Base-by-base conservation (phyloP, 1,140 invertebrate species). In the Micrasema minimum region DNA sequence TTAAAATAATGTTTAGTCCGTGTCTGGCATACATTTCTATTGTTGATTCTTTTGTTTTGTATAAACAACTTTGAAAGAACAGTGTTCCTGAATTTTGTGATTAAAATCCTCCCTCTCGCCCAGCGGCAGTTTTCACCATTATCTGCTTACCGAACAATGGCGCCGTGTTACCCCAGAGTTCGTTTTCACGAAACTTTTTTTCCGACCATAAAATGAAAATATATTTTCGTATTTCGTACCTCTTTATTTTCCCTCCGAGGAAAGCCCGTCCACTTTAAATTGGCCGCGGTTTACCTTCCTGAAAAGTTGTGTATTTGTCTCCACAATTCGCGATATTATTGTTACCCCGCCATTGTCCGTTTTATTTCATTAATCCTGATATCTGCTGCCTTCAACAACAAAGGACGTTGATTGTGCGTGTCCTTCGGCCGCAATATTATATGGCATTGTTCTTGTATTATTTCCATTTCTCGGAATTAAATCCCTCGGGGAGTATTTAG, bases 1-100 rank as follows among this genome's bases (percentile, higher is more conserved):
- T 59, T 22, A 51, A 51, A 20, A 22, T 11, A 7, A 31, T n/a
- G 26, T 16, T 12, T 22, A 2, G 18, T 11, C 14, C 37, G 22
- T 2, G 16, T 18, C 55, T 35, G 37, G 11, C 14, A 20, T 35
- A 22, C 55, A 41, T 43, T 59, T 59, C 35, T n/a, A 59, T 41
- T 59, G 55, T 59, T 38, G 35, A 59, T 41, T 59, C 55, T 59
- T 59, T 59, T 59, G 55, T 59, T 59, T 41, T 16, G 37, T 18
- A 59, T 59, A 59, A 43, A 59, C 55, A 59, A 59, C 14, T 59
- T 59, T 38, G 18, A 22, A 31, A 23, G 55, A 43, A 59, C 37
- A 20, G 18, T 59, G 55, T 43, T 38, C 10, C 55, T 38, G 37
- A 59, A 41, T 59, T 41, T 41, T 35, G 35, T 38, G 55, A 59